Base-by-base conservation (phyloP, 2,113 vertebrate genomes). In the Cyrtonyx montezumae region DNA sequence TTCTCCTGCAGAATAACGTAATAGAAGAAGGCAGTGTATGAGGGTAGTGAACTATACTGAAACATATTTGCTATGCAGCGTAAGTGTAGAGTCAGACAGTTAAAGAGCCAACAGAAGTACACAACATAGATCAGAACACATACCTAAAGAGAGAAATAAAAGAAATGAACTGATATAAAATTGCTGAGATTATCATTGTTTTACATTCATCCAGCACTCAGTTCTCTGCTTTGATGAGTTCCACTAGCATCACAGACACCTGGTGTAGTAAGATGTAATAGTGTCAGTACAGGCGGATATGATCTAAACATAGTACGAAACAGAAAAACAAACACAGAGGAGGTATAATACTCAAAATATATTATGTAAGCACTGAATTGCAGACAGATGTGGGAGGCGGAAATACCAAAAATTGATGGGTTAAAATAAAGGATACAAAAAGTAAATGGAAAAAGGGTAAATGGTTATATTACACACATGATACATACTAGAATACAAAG, bases 1-100 rank as follows among this genome's bases (percentile, higher is more conserved):
- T 96, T 99, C 99, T 59, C 99, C 99, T 99, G 94, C 40, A 42
- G 75, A 78, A n/a, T 10, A 74, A 67, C 2, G 74, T 2, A 88
- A 74, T 70, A 3, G 43, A 51, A 66, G 28, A 87, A 90, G 30
- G 34, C 21, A 82, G 87, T 67, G 5, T 67, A 75, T 32, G 51
- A 90, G 1, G 5, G 23, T 2, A 62, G 45, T 49, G 37, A 85
- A 32, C 36, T 55, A 45, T 14, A 67, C 46, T 37, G 59, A 75
- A 79, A 87, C 30, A 61, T 21, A 25, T 8, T 4, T 56, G n/a
- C 48, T 43, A 56, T 6, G 36, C 48, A 66, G 6, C 3, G 4
- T 62, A 67, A 79, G 8, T 34, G 8, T 3, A 73, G 19, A 20
- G 49, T 42, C 51, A 46, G 13, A 30, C 9, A 51, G 34, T 37